A percentile compares a stretch with the other conserved stretches of the same genome.
Conservation (phyloP, 1,140 invertebrate genomes). For the Lerema accius region DNA sequence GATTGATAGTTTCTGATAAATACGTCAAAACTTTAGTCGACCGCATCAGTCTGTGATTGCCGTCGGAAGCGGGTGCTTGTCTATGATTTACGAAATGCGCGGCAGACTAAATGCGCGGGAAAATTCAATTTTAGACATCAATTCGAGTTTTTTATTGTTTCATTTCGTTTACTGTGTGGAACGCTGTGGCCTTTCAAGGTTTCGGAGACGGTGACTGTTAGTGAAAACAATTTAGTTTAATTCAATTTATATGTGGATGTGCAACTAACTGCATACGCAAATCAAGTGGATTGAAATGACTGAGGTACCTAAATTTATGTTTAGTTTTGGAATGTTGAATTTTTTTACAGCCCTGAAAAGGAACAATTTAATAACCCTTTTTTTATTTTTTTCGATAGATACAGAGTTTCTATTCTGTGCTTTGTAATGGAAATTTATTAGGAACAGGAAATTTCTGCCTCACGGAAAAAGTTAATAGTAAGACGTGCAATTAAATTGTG, state of each 20-base stretch:
- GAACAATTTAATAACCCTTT: too few species aligned
- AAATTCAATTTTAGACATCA: constrained; percentile 30
- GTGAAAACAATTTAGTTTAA: background rate
- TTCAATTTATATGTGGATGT: too few species aligned
- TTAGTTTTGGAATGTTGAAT: too few species aligned
- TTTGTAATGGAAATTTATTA: too few species aligned
- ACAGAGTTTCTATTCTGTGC: too few species aligned
- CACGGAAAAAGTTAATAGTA: too few species aligned
- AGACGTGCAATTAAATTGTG: too few species aligned
- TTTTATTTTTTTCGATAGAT: too few species aligned
- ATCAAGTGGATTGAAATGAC: background rate
- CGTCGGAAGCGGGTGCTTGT: constrained; percentile 50
- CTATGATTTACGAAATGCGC: constrained; percentile 45
- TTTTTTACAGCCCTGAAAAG: too few species aligned
- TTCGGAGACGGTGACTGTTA: background rate
- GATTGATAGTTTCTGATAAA: constrained; percentile 27
- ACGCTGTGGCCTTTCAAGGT: background rate
- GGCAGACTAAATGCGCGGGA: constrained; percentile 26
- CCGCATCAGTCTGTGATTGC: constrained; percentile 48
- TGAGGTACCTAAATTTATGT: too few species aligned
- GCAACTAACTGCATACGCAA: too few species aligned
- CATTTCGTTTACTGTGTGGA: background rate
- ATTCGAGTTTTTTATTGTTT: constrained; percentile 1
- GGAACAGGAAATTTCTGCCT: too few species aligned
- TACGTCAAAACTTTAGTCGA: constrained; percentile 41